Base-by-base conservation (phyloP, 2,888 invertebrate genomes). In the Lobophora halterata region DNA sequence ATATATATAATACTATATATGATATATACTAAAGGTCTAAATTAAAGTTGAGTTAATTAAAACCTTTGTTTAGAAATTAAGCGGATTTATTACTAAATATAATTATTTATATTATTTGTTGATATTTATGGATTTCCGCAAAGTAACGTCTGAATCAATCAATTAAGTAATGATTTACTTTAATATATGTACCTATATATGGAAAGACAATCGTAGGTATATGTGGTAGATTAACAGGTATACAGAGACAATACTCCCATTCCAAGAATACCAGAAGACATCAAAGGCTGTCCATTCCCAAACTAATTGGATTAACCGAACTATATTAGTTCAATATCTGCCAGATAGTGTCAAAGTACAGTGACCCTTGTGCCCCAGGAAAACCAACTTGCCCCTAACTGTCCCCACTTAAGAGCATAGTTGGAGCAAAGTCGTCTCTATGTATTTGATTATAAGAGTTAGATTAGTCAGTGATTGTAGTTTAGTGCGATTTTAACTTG, bases 271-370 rank as follows among this genome's bases (percentile, higher is more conserved):
- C 32, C 28, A 34, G 5, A 29, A 17, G 5, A 47, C 38, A 40
- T 51, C 51, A 51, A 46, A 51, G 46, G 45, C 20, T 20, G 11
- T 20, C 44, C 26, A 41, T 44, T 41, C 35, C 40, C 34, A 21
- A 12, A 45, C 43, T 51, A 48, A 51, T 51, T 51, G 51, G 47
- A 50, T 42, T 38, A 50, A 45, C 29, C 25, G 35, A 25, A 30
- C 44, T 51, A 29, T 47, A 47, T 50, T 47, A 43, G 47, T 31
- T 27, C 43, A 27, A 36, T 42, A 38, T 38, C 31, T 24, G 34
- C 21, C 28, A 39, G 29, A 29, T 37, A 37, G 40, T 47, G 47
- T 43, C 43, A 43, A 42, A 42, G 47, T 39, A 47, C 47, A 47
- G 8, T 43, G 47, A 47, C 47, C 47, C 40, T 30, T 25, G 23